A percentile compares a stretch with the other conserved stretches of the same genome.
phyloP scores from a whole-genome alignment of 2,113 vertebrate species.

The Psittacus erithacus region DNA sequence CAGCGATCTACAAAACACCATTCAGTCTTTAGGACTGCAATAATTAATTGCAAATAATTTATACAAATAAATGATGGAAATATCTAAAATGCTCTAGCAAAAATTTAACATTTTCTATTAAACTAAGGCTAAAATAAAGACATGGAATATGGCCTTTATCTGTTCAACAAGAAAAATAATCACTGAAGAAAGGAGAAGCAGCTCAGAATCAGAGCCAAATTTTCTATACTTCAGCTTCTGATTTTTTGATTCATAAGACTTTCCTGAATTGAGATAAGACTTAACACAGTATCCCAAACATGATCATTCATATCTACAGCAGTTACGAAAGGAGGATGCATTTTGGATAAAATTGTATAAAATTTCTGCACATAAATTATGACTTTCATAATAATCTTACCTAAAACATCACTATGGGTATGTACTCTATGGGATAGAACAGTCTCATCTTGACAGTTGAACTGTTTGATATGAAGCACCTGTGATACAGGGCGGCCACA shows the following conservation, averaged over 20 bases:
- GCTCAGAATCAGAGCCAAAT: background rate
- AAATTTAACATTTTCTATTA: background rate
- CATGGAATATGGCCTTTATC: fast-evolving
- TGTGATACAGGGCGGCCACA: background rate
- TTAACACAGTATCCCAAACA: background rate
- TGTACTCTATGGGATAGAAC: background rate
- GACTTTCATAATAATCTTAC: background rate
- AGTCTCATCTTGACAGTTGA: background rate
- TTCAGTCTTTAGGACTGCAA: background rate
- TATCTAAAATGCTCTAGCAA: background rate
- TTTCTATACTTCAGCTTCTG: background rate
- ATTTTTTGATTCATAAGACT: background rate
- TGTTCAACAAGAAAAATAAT: background rate
- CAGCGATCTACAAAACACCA: background rate
- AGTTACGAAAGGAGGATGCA: background rate
- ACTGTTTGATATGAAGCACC: background rate
- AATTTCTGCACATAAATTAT: background rate
- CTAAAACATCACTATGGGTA: background rate
- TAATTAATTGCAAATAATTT: background rate
- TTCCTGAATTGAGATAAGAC: background rate
- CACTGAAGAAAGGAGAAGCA: background rate
- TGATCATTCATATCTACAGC: fast-evolving
- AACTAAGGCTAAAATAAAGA: background rate
- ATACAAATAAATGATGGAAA: background rate
- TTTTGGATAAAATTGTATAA: background rate